Conservation (phyloP, 2,888 invertebrate species). For the Julus scanicus region DNA sequence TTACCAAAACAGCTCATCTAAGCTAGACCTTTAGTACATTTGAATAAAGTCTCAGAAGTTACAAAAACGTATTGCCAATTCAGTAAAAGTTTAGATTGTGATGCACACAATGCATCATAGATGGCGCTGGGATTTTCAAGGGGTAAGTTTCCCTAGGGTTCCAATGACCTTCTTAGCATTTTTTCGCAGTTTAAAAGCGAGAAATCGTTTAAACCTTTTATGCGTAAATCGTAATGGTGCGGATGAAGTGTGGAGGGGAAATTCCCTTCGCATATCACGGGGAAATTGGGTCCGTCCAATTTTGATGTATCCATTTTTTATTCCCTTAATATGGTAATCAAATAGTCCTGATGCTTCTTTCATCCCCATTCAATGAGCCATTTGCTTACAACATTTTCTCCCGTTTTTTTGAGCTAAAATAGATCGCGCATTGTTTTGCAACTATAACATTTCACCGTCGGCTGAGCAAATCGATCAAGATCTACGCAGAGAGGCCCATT, state of each 20-base stretch:
- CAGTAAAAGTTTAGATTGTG: too few species aligned
- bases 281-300: neutral
- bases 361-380: slow-evolving; percentile 39
- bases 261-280: neutral
- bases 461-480: slow-evolving; percentile 39
- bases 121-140: neutral
- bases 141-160: neutral
- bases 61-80: too few species aligned
- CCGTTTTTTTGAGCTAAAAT: neutral
- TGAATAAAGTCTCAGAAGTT: too few species aligned
- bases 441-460: slow-evolving; percentile 22
- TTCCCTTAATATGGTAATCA: slow-evolving; percentile 38
- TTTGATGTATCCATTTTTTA: slow-evolving; percentile 36
- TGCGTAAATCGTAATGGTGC: neutral
- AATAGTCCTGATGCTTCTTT: slow-evolving; percentile 30
- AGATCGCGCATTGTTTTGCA: slow-evolving; percentile 38
- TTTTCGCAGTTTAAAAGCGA: neutral
- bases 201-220: neutral
- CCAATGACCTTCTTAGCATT: neutral
- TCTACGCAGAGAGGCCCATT: neutral
- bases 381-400: neutral
- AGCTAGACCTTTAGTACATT: too few species aligned
- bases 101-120: too few species aligned
- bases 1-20: too few species aligned
- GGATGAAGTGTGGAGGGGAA: neutral